Percentiles rank a stretch among this genome's conserved stretches.
phyloP scores from a whole-genome alignment of 1,140 invertebrate species.

The Nixonia krombeini region DNA sequence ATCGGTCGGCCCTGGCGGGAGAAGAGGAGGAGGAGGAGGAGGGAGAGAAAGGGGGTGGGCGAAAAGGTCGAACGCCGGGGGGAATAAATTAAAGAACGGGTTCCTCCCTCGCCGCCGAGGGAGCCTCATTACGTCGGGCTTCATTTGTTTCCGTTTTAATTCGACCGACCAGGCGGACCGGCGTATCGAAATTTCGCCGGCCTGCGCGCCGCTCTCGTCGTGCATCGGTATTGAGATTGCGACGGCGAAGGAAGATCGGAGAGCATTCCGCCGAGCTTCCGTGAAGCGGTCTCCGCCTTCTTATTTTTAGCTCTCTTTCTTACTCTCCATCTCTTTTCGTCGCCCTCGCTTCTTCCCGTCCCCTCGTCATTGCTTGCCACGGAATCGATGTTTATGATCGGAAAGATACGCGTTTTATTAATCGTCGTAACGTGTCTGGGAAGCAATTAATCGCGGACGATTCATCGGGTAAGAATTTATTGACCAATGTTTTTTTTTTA shows the following conservation, averaged over 20 bases:
- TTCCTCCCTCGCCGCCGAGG: conserved; percentile 52
- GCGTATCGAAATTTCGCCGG: background rate
- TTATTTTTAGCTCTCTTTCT: background rate
- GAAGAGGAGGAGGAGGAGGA: too few species aligned
- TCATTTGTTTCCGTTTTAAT: conserved; percentile 65
- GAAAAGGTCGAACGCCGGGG: conserved; percentile 14
- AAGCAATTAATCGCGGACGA: too few species aligned
- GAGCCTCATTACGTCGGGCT: conserved; percentile 62
- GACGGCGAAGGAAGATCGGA: background rate
- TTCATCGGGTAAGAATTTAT: too few species aligned
- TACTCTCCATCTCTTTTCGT: background rate
- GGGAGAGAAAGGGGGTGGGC: conserved; percentile 16
- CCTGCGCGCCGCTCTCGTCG: background rate
- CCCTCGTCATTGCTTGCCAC: too few species aligned
- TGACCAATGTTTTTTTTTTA: too few species aligned
- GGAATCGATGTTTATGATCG: too few species aligned
- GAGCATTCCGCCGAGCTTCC: background rate
- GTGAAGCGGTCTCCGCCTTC: background rate
- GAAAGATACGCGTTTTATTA: too few species aligned
- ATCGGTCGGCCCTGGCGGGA: too few species aligned
- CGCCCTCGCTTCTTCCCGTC: background rate
- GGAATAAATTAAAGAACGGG: conserved; percentile 67
- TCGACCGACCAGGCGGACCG: conserved; percentile 23
- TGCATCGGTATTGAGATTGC: background rate
- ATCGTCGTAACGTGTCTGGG: too few species aligned